phyloP scores from a whole-genome alignment of 2,797 vertebrate species.

The Avahi laniger region DNA sequence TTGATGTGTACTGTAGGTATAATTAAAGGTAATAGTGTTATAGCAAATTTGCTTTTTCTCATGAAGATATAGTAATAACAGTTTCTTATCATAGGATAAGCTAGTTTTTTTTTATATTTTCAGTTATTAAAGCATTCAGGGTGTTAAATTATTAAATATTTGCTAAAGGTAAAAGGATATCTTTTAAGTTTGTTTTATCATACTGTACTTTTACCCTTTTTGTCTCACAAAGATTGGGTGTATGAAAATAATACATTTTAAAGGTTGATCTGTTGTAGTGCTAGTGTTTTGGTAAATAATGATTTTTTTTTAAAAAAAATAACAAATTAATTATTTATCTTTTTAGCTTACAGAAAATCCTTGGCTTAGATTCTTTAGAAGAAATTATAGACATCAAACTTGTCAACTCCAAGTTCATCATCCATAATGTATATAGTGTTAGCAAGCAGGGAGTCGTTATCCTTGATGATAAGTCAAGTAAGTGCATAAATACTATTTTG shows the following conservation, averaged over 20 bases:
- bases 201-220: neutral
- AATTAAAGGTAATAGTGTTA: neutral
- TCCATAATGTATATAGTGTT: slow-evolving; percentile 93
- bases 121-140: slow-evolving; percentile 8
- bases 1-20: slow-evolving; percentile 4
- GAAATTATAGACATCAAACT: slow-evolving; percentile 90
- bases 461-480: slow-evolving; percentile 93
- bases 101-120: slow-evolving; percentile 13
- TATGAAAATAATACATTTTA: neutral
- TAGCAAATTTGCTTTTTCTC: neutral
- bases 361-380: slow-evolving; percentile 92
- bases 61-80: neutral
- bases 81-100: slow-evolving; percentile 6
- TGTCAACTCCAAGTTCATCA: slow-evolving; percentile 91
- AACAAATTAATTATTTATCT: slow-evolving; percentile 38
- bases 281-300: neutral
- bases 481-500: slow-evolving; percentile 66
- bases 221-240: neutral
- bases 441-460: slow-evolving; percentile 94
- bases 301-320: neutral
- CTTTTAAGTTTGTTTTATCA: neutral
- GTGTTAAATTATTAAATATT: neutral
- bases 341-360: slow-evolving; percentile 90
- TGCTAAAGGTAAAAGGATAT: neutral
- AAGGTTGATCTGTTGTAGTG: neutral